A percentile compares a stretch with the other conserved stretches of the same genome.
Conservation (phyloP, 2,888 invertebrate species). For the Andrena hattorfiana region DNA sequence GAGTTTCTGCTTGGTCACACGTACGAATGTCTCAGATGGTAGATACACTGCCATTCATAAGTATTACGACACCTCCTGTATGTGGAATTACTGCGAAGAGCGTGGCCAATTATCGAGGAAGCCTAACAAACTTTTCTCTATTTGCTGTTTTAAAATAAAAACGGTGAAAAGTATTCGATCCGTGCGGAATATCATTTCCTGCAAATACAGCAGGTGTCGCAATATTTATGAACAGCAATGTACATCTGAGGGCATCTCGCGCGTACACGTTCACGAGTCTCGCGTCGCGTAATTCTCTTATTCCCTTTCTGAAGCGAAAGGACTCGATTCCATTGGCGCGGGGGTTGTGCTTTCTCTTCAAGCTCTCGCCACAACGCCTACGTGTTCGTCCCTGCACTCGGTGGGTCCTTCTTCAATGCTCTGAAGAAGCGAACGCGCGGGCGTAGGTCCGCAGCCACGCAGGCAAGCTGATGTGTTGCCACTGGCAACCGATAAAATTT, state of each 20-base stretch:
- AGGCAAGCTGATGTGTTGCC: conserved; percentile 78
- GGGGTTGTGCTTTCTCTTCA: conserved; percentile 32
- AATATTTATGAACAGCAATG: no score
- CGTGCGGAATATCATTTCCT: no score
- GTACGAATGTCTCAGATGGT: neutral
- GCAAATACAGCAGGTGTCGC: no score
- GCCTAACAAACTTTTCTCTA: no score
- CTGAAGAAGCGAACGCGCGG: conserved; percentile 59
- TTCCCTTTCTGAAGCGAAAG: conserved; percentile 19
- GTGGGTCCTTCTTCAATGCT: conserved; percentile 30
- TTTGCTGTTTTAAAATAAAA: no score
- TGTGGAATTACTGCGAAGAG: no score
- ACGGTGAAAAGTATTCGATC: no score
- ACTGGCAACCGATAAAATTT: conserved; percentile 78
- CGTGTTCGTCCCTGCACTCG: conserved; percentile 39
- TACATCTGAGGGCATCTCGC: no score
- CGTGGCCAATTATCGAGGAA: no score
- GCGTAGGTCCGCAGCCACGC: conserved; percentile 53
- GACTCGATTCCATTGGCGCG: conserved; percentile 10
- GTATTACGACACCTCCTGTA: no score
- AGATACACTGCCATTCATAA: no score
- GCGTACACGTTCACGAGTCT: neutral
- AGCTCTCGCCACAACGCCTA: conserved; percentile 21
- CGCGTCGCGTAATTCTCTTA: conserved; percentile 15
- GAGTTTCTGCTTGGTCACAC: neutral